Conservation (phyloP, 2,888 invertebrate species). For the Drosophila peninsularis region DNA sequence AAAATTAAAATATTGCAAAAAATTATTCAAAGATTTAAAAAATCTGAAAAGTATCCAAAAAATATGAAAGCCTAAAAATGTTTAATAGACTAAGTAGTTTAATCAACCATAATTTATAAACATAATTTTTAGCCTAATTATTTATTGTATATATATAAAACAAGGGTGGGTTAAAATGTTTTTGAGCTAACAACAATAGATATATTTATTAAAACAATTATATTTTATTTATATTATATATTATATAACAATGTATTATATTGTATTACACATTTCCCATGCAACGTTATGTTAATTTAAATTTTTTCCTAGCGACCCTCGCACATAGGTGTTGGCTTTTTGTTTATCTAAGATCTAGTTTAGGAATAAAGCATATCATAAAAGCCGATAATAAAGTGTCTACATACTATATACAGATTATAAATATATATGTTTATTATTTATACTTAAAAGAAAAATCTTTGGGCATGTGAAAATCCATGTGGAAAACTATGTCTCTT, state of each 20-base stretch:
- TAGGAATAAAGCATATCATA: neutral
- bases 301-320: slow-evolving; percentile 1
- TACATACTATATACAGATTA: neutral
- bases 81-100: neutral
- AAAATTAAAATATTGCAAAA: neutral
- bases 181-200: neutral
- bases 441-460: neutral
- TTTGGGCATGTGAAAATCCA: neutral
- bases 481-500: neutral
- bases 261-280: too few species aligned
- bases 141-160: slow-evolving; percentile 2
- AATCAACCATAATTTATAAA: neutral
- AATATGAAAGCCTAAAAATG: neutral
- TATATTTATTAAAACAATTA: neutral
- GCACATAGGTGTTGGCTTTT: neutral
- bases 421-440: neutral
- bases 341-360: slow-evolving; percentile 5
- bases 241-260: too few species aligned
- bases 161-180: neutral
- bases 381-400: neutral
- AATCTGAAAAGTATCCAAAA: slow-evolving; percentile 2
- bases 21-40: neutral
- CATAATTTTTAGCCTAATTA: neutral
- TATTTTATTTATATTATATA: neutral
- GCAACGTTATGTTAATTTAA: too few species aligned